These are phyloP conservation scores for Notechis scutatus DNA, from an alignment of 2,113 vertebrate genomes.

Conservation along the genomic window DNA sequence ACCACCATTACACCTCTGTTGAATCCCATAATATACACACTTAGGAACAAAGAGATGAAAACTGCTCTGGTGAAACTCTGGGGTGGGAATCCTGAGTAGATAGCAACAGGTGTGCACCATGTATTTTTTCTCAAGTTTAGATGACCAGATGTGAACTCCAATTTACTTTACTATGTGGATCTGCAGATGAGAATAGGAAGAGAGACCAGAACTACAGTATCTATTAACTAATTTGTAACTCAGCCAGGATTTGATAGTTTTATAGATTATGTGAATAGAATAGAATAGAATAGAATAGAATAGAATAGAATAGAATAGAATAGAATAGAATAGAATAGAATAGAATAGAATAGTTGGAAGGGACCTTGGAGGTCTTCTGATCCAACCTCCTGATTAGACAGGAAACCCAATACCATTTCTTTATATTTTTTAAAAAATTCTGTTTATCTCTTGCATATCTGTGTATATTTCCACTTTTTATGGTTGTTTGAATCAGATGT, in stretches of 20 bases:
- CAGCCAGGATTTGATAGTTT: background rate
- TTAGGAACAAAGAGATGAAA: constrained; percentile 60
- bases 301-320: too few relatives aligned
- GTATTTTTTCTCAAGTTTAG: background rate
- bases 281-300: too few relatives aligned
- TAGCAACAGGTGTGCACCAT: background rate
- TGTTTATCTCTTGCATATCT: background rate
- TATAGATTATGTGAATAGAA: background rate
- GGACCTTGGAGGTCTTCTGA: too few relatives aligned
- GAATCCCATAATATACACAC: constrained; percentile 58
- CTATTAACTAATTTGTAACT: background rate
- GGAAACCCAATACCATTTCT: too few relatives aligned
- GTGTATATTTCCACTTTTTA: background rate
- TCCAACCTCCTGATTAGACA: too few relatives aligned
- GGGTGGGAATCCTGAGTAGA: background rate
- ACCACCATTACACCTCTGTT: constrained; percentile 56
- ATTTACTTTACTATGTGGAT: background rate
- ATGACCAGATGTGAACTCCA: background rate
- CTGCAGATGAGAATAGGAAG: background rate
- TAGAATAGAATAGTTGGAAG: too few relatives aligned
- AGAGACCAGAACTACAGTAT: background rate
- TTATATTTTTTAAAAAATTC: background rate
- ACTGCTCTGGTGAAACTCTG: constrained; percentile 39
- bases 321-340: too few relatives aligned
- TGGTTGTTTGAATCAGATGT: background rate